These are phyloP conservation scores for Mellilla xanthometata DNA, from an alignment of 2,888 invertebrate species.

Conservation along the genomic window DNA sequence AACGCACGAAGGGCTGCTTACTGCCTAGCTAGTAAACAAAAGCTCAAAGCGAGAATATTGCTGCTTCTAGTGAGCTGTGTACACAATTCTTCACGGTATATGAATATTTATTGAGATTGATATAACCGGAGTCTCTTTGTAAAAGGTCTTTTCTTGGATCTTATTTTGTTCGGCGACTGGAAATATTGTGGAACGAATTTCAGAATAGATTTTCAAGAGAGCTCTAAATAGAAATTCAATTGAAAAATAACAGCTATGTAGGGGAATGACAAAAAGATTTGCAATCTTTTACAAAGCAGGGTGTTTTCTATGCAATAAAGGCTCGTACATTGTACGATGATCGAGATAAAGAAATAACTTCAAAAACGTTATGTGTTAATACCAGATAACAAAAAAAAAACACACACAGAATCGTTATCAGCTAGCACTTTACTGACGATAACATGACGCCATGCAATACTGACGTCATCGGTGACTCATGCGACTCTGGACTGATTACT, in stretches of 20 bases:
- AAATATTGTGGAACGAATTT: slow-evolving; percentile 4
- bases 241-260: background rate
- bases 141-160: slow-evolving; percentile 6
- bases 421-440: slow-evolving; percentile 7
- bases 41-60: slow-evolving; percentile 8
- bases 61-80: slow-evolving; percentile 10
- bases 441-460: slow-evolving; percentile 18
- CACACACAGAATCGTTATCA: slow-evolving; percentile 2
- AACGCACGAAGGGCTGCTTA: background rate
- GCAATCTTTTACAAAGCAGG: no score
- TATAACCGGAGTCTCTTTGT: slow-evolving; percentile 6
- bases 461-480: slow-evolving; percentile 24
- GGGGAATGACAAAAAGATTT: no score
- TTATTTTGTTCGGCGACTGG: slow-evolving; percentile 7
- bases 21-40: slow-evolving; percentile 9
- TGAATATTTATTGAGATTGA: slow-evolving; percentile 17
- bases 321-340: no score
- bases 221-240: no score
- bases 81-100: slow-evolving; percentile 10
- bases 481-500: background rate
- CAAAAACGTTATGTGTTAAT: no score
- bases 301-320: no score
- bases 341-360: no score
- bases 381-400: slow-evolving; percentile 9
- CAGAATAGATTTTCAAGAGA: no score